A percentile compares a stretch with the other conserved stretches of the same genome.
Evolutionary conservation across 2,113 vertebrate genomes (phyloP).

Genomic region (Podarcis cretensis): DNA sequence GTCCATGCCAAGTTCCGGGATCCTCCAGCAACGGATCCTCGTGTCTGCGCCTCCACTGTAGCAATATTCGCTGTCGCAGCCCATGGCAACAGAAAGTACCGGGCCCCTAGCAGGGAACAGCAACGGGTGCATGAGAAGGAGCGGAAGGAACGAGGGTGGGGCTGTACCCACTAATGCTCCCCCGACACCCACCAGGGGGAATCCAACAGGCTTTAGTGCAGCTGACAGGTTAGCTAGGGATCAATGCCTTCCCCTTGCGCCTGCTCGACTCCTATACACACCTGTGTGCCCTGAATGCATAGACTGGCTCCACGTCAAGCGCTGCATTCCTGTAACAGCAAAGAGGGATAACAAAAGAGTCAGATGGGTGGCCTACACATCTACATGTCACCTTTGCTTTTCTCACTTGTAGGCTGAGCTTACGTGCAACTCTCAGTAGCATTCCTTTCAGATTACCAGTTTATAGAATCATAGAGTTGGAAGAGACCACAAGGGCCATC

Average conservation of each 20-base stretch:
- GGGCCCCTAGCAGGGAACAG: conserved; percentile 77
- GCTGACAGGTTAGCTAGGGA: background rate
- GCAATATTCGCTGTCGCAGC: conserved; percentile 81
- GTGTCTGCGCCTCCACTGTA: conserved; percentile 87
- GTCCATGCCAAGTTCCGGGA: conserved; percentile 89
- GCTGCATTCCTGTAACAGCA: conserved; percentile 80
- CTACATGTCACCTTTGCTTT: background rate
- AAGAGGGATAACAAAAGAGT: background rate
- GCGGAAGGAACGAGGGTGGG: background rate
- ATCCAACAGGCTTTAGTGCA: background rate
- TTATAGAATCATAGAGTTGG: no score
- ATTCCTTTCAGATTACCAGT: background rate
- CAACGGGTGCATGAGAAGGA: fast-evolving
- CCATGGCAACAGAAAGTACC: conserved; percentile 85
- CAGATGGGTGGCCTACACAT: background rate
- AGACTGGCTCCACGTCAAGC: conserved; percentile 90
- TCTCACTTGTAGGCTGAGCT: no score
- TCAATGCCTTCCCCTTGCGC: background rate
- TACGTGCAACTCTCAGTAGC: background rate
- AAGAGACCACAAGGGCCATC: no score
- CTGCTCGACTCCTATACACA: conserved; percentile 42
- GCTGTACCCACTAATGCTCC: no score
- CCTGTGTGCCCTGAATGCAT: conserved; percentile 92
- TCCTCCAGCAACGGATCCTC: conserved; percentile 86
- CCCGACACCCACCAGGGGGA: background rate